Base-by-base conservation (phyloP, 2,888 invertebrate genomes). In the Cosmia pyralina region DNA sequence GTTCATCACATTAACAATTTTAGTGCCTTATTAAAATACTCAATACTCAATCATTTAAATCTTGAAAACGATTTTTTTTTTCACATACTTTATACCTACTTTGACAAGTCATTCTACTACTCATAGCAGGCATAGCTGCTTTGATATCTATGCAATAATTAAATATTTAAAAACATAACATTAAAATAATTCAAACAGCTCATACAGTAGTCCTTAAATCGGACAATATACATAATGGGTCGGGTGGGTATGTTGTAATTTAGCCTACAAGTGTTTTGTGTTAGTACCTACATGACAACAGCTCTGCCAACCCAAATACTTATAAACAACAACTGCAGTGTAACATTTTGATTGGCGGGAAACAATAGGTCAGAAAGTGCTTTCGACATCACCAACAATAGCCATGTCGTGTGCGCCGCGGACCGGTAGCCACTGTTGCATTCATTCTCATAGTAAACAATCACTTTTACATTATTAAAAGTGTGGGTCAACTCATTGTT, bases 401-500 rank as follows among this genome's bases (percentile, higher is more conserved):
- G 86, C 79, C 85, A 78, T 88, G 86, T 86, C 86, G 86, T 85
- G 90, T 92, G 86, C 89, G 89, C 86, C 82, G 85, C 80, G 82
- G 82, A 79, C 85, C 88, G 86, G 90, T 88, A 88, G 90, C 84
- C 86, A 82, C 82, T 83, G 80, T 89, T 89, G 91, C 90, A 88
- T 88, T 90, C 88, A 88, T 90, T 92, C 92, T 88, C 91, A 90
- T 92, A 90, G 91, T 93, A 94, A 94, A 94, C 94, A 94, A 94
- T 94, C 90, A 88, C 90, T 90, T 91, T 90, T 91, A 89, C 90
- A 87, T 89, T 89, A 91, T 90, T 90, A 89, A 89, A 85, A 90
- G 89, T 90, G 85, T 88, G 89, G 92, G 93, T 93, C 92, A 92
- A 89, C 82, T 89, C 88, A 92, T 92, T 92, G 92, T 92, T 89